phyloP scores from a whole-genome alignment of 2,113 vertebrate genomes.

The Puffinus mauretanicus region DNA sequence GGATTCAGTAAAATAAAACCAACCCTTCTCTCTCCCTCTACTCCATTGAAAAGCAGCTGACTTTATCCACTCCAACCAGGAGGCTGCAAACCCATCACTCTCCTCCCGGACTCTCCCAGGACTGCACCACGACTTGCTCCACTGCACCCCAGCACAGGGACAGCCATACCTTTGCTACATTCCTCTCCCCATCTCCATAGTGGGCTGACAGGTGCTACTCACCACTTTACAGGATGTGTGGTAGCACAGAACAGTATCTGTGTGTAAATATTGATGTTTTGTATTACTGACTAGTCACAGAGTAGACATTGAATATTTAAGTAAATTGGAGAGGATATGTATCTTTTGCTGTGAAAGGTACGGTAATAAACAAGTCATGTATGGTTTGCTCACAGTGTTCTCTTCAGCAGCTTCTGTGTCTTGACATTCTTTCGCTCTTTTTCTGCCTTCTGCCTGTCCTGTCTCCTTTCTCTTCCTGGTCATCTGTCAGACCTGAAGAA shows the following conservation, averaged over 20 bases:
- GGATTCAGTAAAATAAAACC: too few relatives aligned
- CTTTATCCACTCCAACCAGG: too few relatives aligned
- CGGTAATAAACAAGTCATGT: background rate
- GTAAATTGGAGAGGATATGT: background rate
- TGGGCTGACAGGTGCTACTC: background rate
- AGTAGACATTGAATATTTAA: background rate
- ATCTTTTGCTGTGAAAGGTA: background rate
- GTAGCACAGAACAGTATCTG: background rate
- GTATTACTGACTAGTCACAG: background rate
- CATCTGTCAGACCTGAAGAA: background rate
- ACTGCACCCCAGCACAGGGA: too few relatives aligned
- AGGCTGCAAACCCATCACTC: too few relatives aligned
- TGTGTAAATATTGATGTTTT: background rate
- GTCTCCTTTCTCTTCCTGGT: background rate
- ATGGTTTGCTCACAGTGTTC: background rate
- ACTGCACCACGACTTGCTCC: too few relatives aligned
- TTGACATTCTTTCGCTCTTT: background rate
- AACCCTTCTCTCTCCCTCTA: too few relatives aligned
- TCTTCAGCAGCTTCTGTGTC: background rate
- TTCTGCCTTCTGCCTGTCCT: background rate
- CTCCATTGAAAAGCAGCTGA: too few relatives aligned
- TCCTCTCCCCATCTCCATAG: background rate
- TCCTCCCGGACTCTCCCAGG: too few relatives aligned
- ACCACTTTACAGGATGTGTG: background rate
- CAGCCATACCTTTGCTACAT: too few relatives aligned